phyloP scores from a whole-genome alignment of 2,888 invertebrate genomes.

The Graphium colonna region DNA sequence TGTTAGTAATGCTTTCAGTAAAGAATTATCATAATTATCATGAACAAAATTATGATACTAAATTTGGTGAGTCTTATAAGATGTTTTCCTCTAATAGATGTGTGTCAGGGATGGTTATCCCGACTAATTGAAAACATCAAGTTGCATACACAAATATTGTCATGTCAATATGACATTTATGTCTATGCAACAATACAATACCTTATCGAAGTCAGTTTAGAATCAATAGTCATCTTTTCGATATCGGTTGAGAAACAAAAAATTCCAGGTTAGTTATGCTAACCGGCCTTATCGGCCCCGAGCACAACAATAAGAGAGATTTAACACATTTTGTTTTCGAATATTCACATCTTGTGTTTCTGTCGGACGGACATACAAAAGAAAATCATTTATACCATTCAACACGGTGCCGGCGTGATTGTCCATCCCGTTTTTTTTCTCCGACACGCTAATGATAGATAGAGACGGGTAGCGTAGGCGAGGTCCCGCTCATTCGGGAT shows the following conservation, averaged over 20 bases:
- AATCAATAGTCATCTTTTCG: slow-evolving; percentile 5
- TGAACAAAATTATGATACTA: no score
- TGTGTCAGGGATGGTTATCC: no score
- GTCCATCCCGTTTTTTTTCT: slow-evolving; percentile 29
- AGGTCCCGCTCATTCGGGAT: slow-evolving; percentile 44
- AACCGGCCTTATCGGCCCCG: neutral
- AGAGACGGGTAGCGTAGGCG: slow-evolving; percentile 29
- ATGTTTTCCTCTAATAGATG: no score
- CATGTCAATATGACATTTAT: no score
- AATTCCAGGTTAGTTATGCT: neutral
- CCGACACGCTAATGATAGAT: slow-evolving; percentile 31
- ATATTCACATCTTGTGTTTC: slow-evolving; percentile 16
- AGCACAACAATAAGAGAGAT: neutral
- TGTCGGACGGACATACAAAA: slow-evolving; percentile 18
- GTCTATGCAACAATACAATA: no score
- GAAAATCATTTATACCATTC: slow-evolving; percentile 23
- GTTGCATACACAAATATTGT: no score
- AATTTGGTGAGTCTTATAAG: no score
- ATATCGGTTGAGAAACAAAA: slow-evolving; percentile 25
- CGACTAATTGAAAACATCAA: no score
- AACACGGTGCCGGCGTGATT: slow-evolving; percentile 16
- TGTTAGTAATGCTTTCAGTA: no score
- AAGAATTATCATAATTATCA: no score
- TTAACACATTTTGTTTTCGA: slow-evolving; percentile 5
- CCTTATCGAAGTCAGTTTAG: no score